phyloP scores from a whole-genome alignment of 1,140 invertebrate genomes.

The Philotrypesis tridentata region DNA sequence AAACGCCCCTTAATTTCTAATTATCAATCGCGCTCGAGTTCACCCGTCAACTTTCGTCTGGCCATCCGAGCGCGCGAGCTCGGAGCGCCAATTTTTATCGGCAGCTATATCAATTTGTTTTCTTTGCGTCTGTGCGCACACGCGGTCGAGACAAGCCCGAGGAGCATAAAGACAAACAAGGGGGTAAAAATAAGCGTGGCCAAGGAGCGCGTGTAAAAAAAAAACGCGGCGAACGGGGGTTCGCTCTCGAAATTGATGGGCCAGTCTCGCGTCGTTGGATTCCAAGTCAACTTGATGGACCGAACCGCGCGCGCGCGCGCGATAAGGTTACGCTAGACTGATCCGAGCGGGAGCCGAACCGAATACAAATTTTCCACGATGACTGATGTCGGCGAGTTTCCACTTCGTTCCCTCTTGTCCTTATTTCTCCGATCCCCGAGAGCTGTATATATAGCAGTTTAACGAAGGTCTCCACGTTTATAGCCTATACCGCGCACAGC shows the following conservation, averaged over 20 bases:
- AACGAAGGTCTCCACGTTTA: conserved; percentile 35
- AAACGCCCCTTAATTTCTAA: not conserved
- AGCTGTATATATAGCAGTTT: conserved; percentile 31
- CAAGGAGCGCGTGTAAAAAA: not conserved
- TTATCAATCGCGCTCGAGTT: conserved; percentile 23
- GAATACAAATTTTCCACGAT: conserved; percentile 66
- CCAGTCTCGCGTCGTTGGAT: conserved; percentile 56
- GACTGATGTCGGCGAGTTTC: conserved; percentile 64
- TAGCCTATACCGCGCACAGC: conserved; percentile 18
- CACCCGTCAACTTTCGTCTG: not conserved
- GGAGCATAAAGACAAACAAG: not conserved
- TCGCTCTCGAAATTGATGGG: conserved; percentile 62
- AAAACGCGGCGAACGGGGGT: not conserved
- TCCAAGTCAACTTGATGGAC: conserved; percentile 65
- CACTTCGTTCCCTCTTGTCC: conserved; percentile 60
- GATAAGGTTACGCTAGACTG: conserved; percentile 63
- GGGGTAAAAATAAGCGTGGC: not conserved
- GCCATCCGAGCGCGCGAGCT: too few relatives aligned
- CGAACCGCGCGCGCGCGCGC: conserved; percentile 56
- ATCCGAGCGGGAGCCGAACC: conserved; percentile 52
- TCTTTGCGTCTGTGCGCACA: too few relatives aligned
- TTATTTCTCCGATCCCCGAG: conserved; percentile 14
- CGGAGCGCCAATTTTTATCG: too few relatives aligned
- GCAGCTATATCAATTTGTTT: not conserved
- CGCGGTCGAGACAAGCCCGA: not conserved